A percentile compares a stretch with the other conserved stretches of the same genome.
These are phyloP conservation scores for Cepphus grylle DNA, from an alignment of 2,113 vertebrate genomes.

Conservation along the genomic window DNA sequence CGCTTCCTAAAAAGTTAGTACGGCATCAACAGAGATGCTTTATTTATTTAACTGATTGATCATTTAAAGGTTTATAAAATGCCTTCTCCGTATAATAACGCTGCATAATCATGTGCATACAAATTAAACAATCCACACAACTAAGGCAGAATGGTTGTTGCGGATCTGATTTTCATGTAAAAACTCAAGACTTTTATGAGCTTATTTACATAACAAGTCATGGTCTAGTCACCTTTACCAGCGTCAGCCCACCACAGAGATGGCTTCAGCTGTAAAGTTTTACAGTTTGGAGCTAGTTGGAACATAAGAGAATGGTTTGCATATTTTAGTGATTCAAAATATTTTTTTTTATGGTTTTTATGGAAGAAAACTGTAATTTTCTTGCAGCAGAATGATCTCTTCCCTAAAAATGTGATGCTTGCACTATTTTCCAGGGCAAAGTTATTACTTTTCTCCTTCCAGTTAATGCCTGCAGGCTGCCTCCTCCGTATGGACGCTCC, in stretches of 20 bases:
- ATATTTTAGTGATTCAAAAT: not conserved
- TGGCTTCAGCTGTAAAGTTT: slow-evolving; percentile 38
- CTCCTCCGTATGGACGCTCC: not conserved
- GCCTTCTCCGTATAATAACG: not conserved
- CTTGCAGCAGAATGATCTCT: not conserved
- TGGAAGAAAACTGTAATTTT: not conserved
- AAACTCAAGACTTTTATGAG: slow-evolving; percentile 17
- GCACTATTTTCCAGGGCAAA: not conserved
- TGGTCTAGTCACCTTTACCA: slow-evolving; percentile 17
- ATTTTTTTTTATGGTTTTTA: not conserved
- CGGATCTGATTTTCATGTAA: not conserved
- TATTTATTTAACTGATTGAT: slow-evolving; percentile 51
- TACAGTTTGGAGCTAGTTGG: not conserved
- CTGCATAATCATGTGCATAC: not conserved
- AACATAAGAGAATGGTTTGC: not conserved
- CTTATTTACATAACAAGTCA: slow-evolving; percentile 58
- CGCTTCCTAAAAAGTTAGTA: not conserved
- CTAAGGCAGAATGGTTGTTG: not conserved
- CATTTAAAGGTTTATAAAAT: slow-evolving; percentile 38
- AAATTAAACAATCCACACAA: slow-evolving; percentile 12
- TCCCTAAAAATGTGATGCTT: not conserved
- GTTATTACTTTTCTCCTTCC: not conserved
- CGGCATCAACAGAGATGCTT: not conserved
- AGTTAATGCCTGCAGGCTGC: not conserved
- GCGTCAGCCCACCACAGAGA: not conserved